Evolutionary conservation across 2,888 invertebrate genomes (phyloP).

Genomic region (Drosophila peninsularis): DNA sequence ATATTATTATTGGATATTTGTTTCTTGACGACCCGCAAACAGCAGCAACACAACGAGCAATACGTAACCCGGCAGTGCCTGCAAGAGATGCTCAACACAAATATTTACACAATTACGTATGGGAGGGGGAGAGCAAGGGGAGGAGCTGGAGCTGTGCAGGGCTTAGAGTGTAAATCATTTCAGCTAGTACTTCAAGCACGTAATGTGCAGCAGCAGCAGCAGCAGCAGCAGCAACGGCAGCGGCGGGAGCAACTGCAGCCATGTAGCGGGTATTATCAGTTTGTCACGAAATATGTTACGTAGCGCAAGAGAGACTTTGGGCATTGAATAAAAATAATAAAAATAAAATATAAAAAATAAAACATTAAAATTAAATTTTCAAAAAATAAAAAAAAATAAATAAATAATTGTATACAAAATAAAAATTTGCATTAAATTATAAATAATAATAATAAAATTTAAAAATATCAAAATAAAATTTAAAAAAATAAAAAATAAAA

Average conservation of each 20-base stretch:
- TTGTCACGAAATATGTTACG: slow-evolving; percentile 9
- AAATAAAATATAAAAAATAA: too few relatives aligned
- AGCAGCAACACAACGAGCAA: slow-evolving; percentile 9
- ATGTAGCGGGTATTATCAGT: background rate
- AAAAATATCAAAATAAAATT: too few relatives aligned
- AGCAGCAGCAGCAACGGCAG: slow-evolving; percentile 6
- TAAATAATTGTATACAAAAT: too few relatives aligned
- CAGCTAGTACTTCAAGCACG: slow-evolving; percentile 16
- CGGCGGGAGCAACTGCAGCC: background rate
- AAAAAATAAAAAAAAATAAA: too few relatives aligned
- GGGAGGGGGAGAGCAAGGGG: too few relatives aligned
- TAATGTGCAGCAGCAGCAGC: slow-evolving; percentile 13
- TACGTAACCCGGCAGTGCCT: slow-evolving; percentile 49
- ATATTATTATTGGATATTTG: slow-evolving; percentile 41
- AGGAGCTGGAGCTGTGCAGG: background rate
- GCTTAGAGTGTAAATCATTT: slow-evolving; percentile 25
- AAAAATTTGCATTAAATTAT: too few relatives aligned
- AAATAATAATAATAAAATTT: too few relatives aligned
- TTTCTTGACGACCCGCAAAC: slow-evolving; percentile 17
- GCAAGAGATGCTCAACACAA: slow-evolving; percentile 28
- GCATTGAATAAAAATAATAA: background rate
- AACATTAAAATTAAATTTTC: too few relatives aligned
- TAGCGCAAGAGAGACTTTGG: background rate
- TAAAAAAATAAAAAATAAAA: too few relatives aligned
- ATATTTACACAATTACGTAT: slow-evolving; percentile 51